A percentile compares a stretch with the other conserved stretches of the same genome.
Evolutionary conservation across 2,797 vertebrate genomes (phyloP).

Genomic region (Sebastes elongatus): DNA sequence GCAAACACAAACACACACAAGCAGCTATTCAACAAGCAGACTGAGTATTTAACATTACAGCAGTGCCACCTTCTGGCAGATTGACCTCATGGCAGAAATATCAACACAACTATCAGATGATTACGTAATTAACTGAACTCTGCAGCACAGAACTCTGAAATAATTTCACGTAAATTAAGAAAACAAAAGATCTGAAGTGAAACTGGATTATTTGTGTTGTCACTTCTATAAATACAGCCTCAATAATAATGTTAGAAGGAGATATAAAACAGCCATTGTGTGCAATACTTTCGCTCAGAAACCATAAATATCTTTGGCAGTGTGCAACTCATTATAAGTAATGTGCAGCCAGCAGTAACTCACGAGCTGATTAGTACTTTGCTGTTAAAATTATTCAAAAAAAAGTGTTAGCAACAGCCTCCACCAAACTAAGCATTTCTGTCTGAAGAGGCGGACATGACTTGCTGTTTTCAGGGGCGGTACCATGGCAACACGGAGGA

Average conservation of each 20-base stretch:
- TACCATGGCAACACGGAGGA: slow-evolving; percentile 82
- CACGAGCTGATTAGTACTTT: slow-evolving; percentile 21
- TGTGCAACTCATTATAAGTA: background rate
- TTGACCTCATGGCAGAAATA: slow-evolving; percentile 17
- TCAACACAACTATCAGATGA: background rate
- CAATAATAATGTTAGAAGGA: background rate
- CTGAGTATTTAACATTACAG: background rate
- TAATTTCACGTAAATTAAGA: background rate
- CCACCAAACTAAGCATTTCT: slow-evolving; percentile 57
- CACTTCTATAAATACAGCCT: background rate
- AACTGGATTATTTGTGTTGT: background rate
- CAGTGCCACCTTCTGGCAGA: slow-evolving; percentile 59
- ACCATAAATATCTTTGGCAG: background rate
- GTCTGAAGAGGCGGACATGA: slow-evolving; percentile 73
- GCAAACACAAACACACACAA: slow-evolving; percentile 29
- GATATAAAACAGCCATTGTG: background rate
- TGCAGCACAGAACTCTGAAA: background rate
- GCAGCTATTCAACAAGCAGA: slow-evolving; percentile 17
- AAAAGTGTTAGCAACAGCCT: slow-evolving; percentile 64
- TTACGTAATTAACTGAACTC: background rate
- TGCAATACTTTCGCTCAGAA: background rate
- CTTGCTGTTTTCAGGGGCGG: slow-evolving; percentile 78
- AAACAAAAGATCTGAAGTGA: background rate
- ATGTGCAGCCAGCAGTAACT: slow-evolving; percentile 14
- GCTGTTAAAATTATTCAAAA: slow-evolving; percentile 1